Evolutionary conservation across 2,797 vertebrate species (phyloP).

Genomic region (Spheniscus humboldti): DNA sequence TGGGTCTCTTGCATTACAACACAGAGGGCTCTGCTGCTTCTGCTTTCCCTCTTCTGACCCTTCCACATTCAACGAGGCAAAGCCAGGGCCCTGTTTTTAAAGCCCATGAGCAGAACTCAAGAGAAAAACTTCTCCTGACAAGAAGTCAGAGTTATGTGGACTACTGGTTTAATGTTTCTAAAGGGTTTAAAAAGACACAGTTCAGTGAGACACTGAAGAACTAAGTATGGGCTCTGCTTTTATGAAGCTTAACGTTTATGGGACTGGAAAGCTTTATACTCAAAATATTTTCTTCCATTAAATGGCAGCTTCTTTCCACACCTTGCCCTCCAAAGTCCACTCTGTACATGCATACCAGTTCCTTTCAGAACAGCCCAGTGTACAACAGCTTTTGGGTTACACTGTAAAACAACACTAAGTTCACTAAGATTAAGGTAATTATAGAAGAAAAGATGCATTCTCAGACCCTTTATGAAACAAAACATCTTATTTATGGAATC

Average conservation of each 20-base stretch:
- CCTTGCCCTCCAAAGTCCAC: background rate
- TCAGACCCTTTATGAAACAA: background rate
- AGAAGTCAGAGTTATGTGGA: background rate
- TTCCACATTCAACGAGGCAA: background rate
- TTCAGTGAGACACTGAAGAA: background rate
- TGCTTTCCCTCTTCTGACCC: background rate
- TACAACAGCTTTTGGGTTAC: background rate
- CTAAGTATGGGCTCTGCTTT: background rate
- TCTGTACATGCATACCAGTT: background rate
- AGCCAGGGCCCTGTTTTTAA: background rate
- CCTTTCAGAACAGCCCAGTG: background rate
- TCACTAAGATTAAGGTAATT: background rate
- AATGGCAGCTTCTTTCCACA: background rate
- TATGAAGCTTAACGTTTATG: background rate
- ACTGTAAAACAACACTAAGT: accelerated
- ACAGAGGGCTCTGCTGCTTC: background rate
- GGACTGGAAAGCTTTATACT: background rate
- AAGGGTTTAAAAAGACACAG: background rate
- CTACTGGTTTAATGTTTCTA: background rate
- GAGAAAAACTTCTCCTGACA: background rate
- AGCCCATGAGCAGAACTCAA: background rate
- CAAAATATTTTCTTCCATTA: background rate
- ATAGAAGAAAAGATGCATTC: background rate
- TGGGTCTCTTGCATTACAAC: background rate
- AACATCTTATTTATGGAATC: background rate